These are phyloP conservation scores for Cyrtorhinus lividipennis DNA, from an alignment of 1,140 invertebrate species.

Conservation along the genomic window DNA sequence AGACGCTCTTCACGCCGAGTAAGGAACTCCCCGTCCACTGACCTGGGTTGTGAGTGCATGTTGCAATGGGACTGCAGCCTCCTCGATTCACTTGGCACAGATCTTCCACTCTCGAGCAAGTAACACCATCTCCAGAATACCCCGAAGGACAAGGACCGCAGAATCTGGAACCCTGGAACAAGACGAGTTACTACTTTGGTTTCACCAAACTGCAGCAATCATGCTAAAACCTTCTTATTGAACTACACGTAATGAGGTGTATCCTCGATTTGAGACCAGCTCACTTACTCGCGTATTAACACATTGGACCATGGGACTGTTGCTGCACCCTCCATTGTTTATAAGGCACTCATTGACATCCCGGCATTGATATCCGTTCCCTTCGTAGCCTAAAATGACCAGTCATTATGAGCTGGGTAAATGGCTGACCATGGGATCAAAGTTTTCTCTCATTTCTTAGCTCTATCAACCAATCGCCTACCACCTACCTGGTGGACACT, in stretches of 20 bases:
- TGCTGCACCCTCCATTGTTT: slow-evolving; percentile 80
- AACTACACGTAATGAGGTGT: no score
- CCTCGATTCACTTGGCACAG: slow-evolving; percentile 61
- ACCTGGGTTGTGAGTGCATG: slow-evolving; percentile 53
- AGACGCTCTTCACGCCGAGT: no score
- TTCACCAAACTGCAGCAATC: neutral
- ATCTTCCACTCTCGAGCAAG: slow-evolving; percentile 49
- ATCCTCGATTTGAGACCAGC: neutral
- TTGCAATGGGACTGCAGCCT: slow-evolving; percentile 67
- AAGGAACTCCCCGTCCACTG: no score
- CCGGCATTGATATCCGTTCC: slow-evolving; percentile 70
- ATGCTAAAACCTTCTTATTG: neutral
- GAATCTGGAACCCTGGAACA: slow-evolving; percentile 51
- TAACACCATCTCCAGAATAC: slow-evolving; percentile 65
- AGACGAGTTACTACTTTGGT: no score
- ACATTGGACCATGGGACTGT: slow-evolving; percentile 61
- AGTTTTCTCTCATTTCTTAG: neutral
- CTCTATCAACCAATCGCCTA: slow-evolving; percentile 1
- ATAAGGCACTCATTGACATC: slow-evolving; percentile 78
- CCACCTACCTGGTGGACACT: slow-evolving; percentile 52
- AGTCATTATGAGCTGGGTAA: neutral
- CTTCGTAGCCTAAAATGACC: slow-evolving; percentile 51
- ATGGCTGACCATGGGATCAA: neutral
- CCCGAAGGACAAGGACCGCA: slow-evolving; percentile 80
- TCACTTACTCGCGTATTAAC: slow-evolving; percentile 55